These are phyloP conservation scores for Scalopus aquaticus DNA, from an alignment of 2,113 vertebrate genomes.

Conservation along the genomic window DNA sequence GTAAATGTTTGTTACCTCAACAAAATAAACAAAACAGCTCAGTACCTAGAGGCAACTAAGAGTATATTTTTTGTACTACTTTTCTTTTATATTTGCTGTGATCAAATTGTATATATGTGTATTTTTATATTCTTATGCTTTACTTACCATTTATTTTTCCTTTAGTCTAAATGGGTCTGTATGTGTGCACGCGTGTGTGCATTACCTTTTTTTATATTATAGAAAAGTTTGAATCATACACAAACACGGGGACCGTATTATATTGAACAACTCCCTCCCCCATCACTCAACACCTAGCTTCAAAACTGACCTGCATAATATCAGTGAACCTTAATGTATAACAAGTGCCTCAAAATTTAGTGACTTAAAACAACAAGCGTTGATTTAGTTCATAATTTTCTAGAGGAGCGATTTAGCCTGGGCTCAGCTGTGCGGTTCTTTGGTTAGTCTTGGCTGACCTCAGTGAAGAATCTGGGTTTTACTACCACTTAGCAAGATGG, in stretches of 20 bases:
- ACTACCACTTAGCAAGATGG: neutral
- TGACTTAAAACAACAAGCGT: neutral
- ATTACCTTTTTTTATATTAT: neutral
- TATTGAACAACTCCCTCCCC: neutral
- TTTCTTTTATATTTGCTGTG: neutral
- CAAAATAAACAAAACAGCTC: neutral
- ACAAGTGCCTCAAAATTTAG: neutral
- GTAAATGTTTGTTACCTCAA: neutral
- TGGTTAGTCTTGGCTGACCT: neutral
- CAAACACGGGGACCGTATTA: neutral
- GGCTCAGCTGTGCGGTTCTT: slow-evolving; percentile 36
- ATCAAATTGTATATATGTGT: slow-evolving; percentile 17
- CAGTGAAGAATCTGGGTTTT: neutral
- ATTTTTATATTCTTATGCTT: slow-evolving; percentile 37
- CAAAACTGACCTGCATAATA: neutral
- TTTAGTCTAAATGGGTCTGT: slow-evolving; percentile 32
- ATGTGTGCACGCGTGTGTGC: too few species aligned
- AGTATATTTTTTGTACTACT: slow-evolving; percentile 1
- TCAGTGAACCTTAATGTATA: neutral
- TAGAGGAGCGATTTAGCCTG: neutral
- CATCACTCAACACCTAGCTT: neutral
- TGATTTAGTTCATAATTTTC: slow-evolving; percentile 9
- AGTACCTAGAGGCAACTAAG: neutral
- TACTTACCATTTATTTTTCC: slow-evolving; percentile 38
- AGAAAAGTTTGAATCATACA: neutral